Conservation (phyloP, 2,113 vertebrate species). For the Azemiops feae region DNA sequence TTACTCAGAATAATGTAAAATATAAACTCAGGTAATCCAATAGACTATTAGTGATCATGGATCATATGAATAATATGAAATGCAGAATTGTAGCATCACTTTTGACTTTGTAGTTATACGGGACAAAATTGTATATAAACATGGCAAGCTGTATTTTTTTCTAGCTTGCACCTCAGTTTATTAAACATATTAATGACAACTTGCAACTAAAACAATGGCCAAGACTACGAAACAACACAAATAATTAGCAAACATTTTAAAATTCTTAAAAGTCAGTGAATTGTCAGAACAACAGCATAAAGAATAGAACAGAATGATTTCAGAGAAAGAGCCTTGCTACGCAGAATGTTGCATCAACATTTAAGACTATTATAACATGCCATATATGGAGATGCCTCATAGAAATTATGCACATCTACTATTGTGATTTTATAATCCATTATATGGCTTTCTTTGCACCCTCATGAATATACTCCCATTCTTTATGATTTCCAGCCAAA, state of each 20-base stretch:
- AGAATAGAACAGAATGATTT: background rate
- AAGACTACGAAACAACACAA: background rate
- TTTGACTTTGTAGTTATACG: slow-evolving; percentile 15
- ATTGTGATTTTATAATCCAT: background rate
- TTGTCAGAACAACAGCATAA: background rate
- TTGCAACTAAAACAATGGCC: background rate
- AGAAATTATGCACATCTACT: background rate
- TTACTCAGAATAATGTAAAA: slow-evolving; percentile 44
- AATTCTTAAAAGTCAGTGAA: background rate
- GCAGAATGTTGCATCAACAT: background rate
- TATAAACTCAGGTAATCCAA: slow-evolving; percentile 38
- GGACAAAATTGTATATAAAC: background rate
- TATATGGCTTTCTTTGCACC: background rate
- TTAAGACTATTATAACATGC: background rate
- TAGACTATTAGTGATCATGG: slow-evolving; percentile 39
- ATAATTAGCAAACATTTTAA: background rate
- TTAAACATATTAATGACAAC: background rate
- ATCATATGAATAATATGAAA: slow-evolving; percentile 39
- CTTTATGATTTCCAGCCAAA: background rate
- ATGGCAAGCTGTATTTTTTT: background rate
- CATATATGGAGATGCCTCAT: background rate
- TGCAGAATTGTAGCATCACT: slow-evolving; percentile 41
- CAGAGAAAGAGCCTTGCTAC: background rate
- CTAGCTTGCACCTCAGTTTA: background rate
- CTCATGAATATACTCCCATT: background rate